Evolutionary conservation across 2,888 invertebrate genomes (phyloP).

Genomic region (Tanytarsus gracilentus): DNA sequence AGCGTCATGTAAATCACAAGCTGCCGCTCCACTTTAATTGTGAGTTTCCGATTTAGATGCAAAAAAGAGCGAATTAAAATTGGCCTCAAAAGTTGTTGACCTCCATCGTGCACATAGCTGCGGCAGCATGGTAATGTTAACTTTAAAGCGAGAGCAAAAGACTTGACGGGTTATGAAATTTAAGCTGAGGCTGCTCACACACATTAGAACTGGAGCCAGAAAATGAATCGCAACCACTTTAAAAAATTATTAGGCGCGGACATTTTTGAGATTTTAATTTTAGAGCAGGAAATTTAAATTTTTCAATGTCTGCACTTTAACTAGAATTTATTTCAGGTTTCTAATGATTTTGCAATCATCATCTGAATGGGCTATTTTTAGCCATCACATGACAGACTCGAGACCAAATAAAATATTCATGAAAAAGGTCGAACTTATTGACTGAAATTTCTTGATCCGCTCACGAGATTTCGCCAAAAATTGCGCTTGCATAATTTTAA

Average conservation of each 20-base stretch:
- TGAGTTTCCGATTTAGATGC: background rate
- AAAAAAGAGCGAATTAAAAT: background rate
- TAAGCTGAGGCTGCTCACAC: background rate
- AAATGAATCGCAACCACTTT: background rate
- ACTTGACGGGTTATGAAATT: background rate
- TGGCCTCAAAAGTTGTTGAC: conserved; percentile 11
- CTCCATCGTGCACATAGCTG: background rate
- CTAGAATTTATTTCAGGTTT: too few relatives aligned
- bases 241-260: too few relatives aligned
- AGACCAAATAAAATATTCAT: too few relatives aligned
- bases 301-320: too few relatives aligned
- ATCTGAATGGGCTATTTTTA: too few relatives aligned
- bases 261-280: too few relatives aligned
- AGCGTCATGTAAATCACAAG: background rate
- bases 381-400: background rate
- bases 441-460: too few relatives aligned
- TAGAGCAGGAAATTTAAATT: too few relatives aligned
- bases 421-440: too few relatives aligned
- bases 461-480: background rate
- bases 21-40: background rate
- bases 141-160: background rate
- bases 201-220: background rate
- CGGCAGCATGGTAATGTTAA: background rate
- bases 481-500: background rate
- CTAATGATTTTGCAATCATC: too few relatives aligned